Base-by-base conservation (phyloP, 2,797 vertebrate genomes). In the Gobionotothen gibberifrons region DNA sequence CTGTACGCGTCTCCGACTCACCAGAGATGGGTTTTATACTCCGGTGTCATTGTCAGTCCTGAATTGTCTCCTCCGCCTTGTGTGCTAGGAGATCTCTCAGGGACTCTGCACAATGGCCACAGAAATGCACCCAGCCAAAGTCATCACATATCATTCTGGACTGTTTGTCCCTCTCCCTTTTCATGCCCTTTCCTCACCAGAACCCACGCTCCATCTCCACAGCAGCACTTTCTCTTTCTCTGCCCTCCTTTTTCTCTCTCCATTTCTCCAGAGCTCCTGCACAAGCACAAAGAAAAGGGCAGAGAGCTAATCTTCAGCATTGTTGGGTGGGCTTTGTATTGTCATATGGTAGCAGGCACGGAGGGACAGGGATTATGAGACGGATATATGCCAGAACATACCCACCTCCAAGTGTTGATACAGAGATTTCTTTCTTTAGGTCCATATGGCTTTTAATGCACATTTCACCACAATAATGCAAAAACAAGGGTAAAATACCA, bases 401-500 rank as follows among this genome's bases (percentile, higher is more conserved):
- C 53, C 73, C 66, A 74, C 75, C 59, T 79, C 71, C 29, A 58
- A 72, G 66, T 49, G 46, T 19, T 77, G 44, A 74, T 58, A 59
- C 52, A 14, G 49, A 71, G 66, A 53, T 17, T 42, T 68, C 58
- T 63, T 40, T 15, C 43, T 21, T 46, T 1, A 26, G 21, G 13
- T 32, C 47, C 13, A 54, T 51, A 1, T 21, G 39, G 39, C 10
- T n/a, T 51, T 54, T 16, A 4, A 39, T 11, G 44, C 16, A 21
- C 26, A 26, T 26, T 26, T 51, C 55, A 78, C 26, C 85, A 74
- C 46, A 71, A 84, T 21, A 9, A 36, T 36, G 32, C 32, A 6
- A 78, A 79, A 76, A 64, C 61, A 67, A 88, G 75, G 62, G 60
- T 78, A 91, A 90, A 94, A 94, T 89, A 89, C 76, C 87, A 93